Base-by-base conservation (phyloP, 2,888 invertebrate species). In the Chydorus sphaericus region DNA sequence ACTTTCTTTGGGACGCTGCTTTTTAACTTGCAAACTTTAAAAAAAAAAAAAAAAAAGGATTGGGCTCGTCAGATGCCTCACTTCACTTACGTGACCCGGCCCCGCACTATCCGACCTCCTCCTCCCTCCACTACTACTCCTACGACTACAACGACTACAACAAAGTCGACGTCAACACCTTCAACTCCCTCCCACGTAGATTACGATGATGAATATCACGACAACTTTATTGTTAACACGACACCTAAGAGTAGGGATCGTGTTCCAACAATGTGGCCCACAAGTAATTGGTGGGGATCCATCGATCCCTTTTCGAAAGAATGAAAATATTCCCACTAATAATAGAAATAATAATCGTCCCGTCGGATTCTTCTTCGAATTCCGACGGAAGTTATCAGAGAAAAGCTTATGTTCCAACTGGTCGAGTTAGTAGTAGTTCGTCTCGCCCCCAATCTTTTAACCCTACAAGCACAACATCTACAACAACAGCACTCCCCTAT, bases 401-500 rank as follows among this genome's bases (percentile, higher is more conserved):
- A 37, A 4, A 6, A 48, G n/a, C 18, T 18, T 14, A 28, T 26
- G 16, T 39, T 23, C 44, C 3, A 39, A 20, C 10, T 37, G 18
- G 38, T 16, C 38, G 38, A 48, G n/a, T n/a, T n/a, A n/a, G n/a
- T n/a, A n/a, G n/a, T n/a, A n/a, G n/a, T n/a, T n/a, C n/a, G n/a
- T n/a, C n/a, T n/a, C n/a, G n/a, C n/a, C n/a, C n/a, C n/a, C n/a
- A n/a, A n/a, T n/a, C n/a, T n/a, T n/a, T n/a, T n/a, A n/a, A n/a
- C n/a, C n/a, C n/a, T n/a, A n/a, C n/a, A n/a, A n/a, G n/a, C n/a
- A n/a, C n/a, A n/a, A n/a, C n/a, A n/a, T n/a, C n/a, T n/a, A n/a
- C n/a, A n/a, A n/a, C n/a, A n/a, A n/a, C n/a, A 74, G 14, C 54
- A 7, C 16, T 81, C 74, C 83, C 83, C 62, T 80, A 82, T 69